Conservation (phyloP, 2,888 invertebrate genomes). For the Ennomos erosarius region DNA sequence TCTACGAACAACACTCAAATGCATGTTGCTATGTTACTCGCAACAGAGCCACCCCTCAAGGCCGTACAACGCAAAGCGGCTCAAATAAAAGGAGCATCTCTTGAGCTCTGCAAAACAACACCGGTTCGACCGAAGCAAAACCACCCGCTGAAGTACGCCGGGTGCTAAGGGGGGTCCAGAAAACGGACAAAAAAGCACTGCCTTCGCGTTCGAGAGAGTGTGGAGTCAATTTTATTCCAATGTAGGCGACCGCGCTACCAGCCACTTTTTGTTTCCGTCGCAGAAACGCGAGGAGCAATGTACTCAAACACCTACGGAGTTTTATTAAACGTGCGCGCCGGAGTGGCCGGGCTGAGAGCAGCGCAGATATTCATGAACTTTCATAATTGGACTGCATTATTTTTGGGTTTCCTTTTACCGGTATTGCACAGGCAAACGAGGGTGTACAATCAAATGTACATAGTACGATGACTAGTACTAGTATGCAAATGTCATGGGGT, state of each 20-base stretch:
- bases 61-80: slow-evolving; percentile 79
- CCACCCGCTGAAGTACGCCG: slow-evolving; percentile 83
- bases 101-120: slow-evolving; percentile 85
- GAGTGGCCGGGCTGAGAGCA: slow-evolving; percentile 24
- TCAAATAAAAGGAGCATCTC: slow-evolving; percentile 84
- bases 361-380: slow-evolving; percentile 44
- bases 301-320: slow-evolving; percentile 82
- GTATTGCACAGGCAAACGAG: slow-evolving; percentile 23
- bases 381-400: slow-evolving; percentile 42
- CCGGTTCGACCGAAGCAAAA: slow-evolving; percentile 82
- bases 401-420: slow-evolving; percentile 41
- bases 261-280: slow-evolving; percentile 83
- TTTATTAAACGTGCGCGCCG: slow-evolving; percentile 73
- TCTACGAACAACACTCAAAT: slow-evolving; percentile 79
- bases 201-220: slow-evolving; percentile 84
- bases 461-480: not conserved
- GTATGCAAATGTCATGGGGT: no score
- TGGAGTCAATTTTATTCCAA: slow-evolving; percentile 86
- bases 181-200: slow-evolving; percentile 77
- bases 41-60: slow-evolving; percentile 77
- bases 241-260: slow-evolving; percentile 83
- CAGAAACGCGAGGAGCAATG: slow-evolving; percentile 81
- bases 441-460: not conserved
- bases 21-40: slow-evolving; percentile 78
- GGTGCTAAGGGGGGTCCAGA: slow-evolving; percentile 62